These are phyloP conservation scores for Agrenia bidenticulata DNA, from an alignment of 2,888 invertebrate genomes.

Conservation along the genomic window DNA sequence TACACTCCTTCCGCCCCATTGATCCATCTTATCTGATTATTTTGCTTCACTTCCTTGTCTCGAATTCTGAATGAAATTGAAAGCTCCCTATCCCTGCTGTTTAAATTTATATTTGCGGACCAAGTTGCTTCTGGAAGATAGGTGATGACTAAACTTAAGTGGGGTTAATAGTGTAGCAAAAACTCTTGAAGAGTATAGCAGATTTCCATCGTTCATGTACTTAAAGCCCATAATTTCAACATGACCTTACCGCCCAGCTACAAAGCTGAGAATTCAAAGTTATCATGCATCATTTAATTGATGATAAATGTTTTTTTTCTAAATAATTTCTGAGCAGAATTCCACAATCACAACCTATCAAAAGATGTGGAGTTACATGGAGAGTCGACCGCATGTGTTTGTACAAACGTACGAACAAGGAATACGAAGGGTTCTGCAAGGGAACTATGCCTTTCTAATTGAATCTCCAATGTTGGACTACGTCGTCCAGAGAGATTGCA, in stretches of 20 bases:
- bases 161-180: too few species aligned
- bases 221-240: too few species aligned
- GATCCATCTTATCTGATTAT: constrained; percentile 15
- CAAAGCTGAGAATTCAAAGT: too few species aligned
- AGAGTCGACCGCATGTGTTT: constrained; percentile 75
- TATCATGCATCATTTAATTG: too few species aligned
- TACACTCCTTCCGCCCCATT: constrained; percentile 10
- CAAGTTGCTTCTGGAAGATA: too few species aligned
- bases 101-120: not conserved
- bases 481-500: constrained; percentile 77
- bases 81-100: not conserved
- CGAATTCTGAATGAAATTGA: not conserved
- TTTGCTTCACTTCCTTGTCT: not conserved
- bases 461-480: constrained; percentile 98
- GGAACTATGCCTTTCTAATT: constrained; percentile 96
- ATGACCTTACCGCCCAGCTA: too few species aligned
- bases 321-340: constrained; percentile 61
- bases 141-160: too few species aligned
- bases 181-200: too few species aligned
- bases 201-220: too few species aligned
- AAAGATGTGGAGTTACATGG: constrained; percentile 96
- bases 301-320: constrained; percentile 1
- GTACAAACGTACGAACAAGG: constrained; percentile 90
- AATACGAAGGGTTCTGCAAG: constrained; percentile 77
- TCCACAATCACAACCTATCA: constrained; percentile 88